A percentile compares a stretch with the other conserved stretches of the same genome.
phyloP scores from a whole-genome alignment of 2,797 vertebrate genomes.

The Cetoscarus ocellatus region DNA sequence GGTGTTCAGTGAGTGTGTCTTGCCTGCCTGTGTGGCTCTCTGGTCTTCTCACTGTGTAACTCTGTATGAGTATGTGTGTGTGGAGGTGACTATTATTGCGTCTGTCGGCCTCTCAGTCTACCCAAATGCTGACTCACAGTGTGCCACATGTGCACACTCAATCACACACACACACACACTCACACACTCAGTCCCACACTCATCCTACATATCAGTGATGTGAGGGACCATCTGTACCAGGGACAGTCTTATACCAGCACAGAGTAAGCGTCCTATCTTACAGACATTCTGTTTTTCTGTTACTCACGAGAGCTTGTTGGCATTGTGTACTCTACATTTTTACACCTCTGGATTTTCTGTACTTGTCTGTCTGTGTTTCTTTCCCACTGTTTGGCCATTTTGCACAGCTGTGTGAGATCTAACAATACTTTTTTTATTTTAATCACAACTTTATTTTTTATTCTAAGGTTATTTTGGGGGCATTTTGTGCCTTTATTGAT shows the following conservation, averaged over 20 bases:
- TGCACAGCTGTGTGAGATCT: no score
- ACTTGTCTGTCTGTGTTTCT: no score
- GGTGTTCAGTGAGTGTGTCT: slow-evolving; percentile 60
- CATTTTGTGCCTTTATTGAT: no score
- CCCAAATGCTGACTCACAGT: slow-evolving; percentile 78
- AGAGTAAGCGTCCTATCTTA: no score
- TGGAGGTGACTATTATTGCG: slow-evolving; percentile 72
- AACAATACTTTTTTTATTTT: no score
- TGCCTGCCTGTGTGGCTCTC: slow-evolving; percentile 59
- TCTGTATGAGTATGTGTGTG: slow-evolving; percentile 56
- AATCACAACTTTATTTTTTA: no score
- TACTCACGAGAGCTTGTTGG: neutral
- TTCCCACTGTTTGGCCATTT: no score
- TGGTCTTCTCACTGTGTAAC: slow-evolving; percentile 49
- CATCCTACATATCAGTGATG: slow-evolving; percentile 72
- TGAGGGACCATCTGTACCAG: slow-evolving; percentile 71
- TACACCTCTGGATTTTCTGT: no score
- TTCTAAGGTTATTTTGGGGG: no score
- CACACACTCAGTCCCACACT: slow-evolving; percentile 57
- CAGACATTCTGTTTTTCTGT: slow-evolving; percentile 29
- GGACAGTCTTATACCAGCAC: slow-evolving; percentile 56
- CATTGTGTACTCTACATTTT: no score
- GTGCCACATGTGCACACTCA: slow-evolving; percentile 53
- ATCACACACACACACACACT: slow-evolving; percentile 24
- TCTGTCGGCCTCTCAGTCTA: slow-evolving; percentile 70